Base-by-base conservation (phyloP, 2,113 vertebrate genomes). In the Monarcha castaneiventris region DNA sequence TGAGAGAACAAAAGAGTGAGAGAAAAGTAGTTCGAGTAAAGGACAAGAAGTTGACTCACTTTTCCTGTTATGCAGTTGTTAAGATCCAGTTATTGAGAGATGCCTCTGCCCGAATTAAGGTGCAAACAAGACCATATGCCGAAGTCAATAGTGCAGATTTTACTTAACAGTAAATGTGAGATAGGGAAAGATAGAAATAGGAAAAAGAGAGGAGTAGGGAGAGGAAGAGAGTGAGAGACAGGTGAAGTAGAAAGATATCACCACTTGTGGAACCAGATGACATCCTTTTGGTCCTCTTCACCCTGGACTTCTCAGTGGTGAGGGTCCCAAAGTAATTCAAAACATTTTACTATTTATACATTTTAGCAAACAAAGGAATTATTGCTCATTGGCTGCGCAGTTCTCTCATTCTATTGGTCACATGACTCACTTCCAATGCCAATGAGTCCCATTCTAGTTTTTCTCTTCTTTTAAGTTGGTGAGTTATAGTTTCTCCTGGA, bases 261-360 rank as follows among this genome's bases (percentile, higher is more conserved):
- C 12, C 20, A n/a, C 16, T 19, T 0, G 0, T 41, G 51, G n/a
- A 66, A 41, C 29, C n/a, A 48, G 41, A 48, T 54, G 9, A 13
- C 10, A n/a, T 56, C 12, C 11, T 25, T 32, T 48, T 48, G 10
- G 3, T 41, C 12, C 49, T n/a, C 49, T 66, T 69, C 23, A 30
- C 16, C 51, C 30, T 66, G 30, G 43, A 3, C 25, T 56, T 41
- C 35, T 85, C n/a, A 48, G 30, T 56, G n/a, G 2, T 41, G 16
- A 41, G 15, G 5, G 8, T n/a, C 8, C 5, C 25, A 49, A 74
- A 56, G 13, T 16, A 3, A 41, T 75, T n/a, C 4, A 41, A 49
- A 56, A 41, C 7, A 25, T 30, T 58, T n/a, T 35, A 30, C 13
- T 49, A 20, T 75, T 41, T 30, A 13, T 48, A 33, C 2, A 56